Evolutionary conservation across 37 sponge, comb jelly and placozoan genomes (phyloP), one percentile per base, ranked within the genome.

Genomic region (Diacarnus erythraeanus): DNA sequence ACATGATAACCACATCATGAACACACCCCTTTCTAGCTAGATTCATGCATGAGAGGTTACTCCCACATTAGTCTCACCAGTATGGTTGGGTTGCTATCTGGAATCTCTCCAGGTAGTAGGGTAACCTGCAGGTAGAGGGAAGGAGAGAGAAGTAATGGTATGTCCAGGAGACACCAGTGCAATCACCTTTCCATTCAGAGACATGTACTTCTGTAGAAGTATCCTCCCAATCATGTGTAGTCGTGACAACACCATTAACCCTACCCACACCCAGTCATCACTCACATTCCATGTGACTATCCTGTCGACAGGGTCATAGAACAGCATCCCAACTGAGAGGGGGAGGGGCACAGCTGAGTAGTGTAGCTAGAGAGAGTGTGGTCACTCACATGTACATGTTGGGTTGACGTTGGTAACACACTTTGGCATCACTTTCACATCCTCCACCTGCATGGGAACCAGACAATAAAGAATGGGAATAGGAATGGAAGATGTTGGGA

Each of bases 391-490:
- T n/a, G 87, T 87, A 26, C 83, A 35, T 3, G 86, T 90, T 41
- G 90, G 80, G 67, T 81, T 86, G 72, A 90, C 87, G 89, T 23
- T 79, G 82, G 9, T 96, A 96, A 77, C 77, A 77, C 77, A 78
- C 35, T 94, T 96, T 23, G 91, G 94, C 90, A 98, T 77, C 18
- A 98, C 26, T 42, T 86, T 88, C 54, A 96, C 90, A 70, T 98
- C 95, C 59, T 98, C 99, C 27, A 96, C 81, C 88, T 89, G 78
- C 51, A 47, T 47, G 51, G 12, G 51, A 47, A 47, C 12, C 51
- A 83, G 56, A 43, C 25, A 57, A 38, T 15, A 38, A 76, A 38
- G 40, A 76, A 60, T 34, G n/a, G n/a, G 1, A 58, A 29, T 29
- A 30, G 3, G 54, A 77, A n/a, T 12, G 63, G 64, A 27, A 86